Base-by-base conservation (phyloP, 1,140 invertebrate genomes). In the Drosophila parabipectinata region DNA sequence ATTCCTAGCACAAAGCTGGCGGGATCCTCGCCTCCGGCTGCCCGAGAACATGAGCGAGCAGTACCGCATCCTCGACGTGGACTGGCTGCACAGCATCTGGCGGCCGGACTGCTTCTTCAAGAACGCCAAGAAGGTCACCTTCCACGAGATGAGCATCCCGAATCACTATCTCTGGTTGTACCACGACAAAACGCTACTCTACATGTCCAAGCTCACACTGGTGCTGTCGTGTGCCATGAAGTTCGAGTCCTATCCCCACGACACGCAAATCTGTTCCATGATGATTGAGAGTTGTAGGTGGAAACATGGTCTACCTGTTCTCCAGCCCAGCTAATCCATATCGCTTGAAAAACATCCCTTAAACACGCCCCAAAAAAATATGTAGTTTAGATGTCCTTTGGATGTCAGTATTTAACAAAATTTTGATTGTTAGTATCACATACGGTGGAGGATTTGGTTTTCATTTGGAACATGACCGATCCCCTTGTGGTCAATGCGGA, bases 11-110 rank as follows among this genome's bases (percentile, higher is more conserved):
- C 97, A 98, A 94, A 97, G 96, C 82, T 98, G 97, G 97, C 93
- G 97, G 24, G 97, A 98, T 93, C 96, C 96, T 63, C 94, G 97
- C 58, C 93, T 98, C 39, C 94, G 96, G 60, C 92, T 97, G 58
- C 97, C 97, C 30, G 96, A 97, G 91, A 97, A 98, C 91, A 98
- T 98, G 97, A 97, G 96, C 61, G 96, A 97, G 90, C 96, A 97
- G 79, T 98, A 98, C 92, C 93, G 97, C 61, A 97, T 98, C 83
- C 93, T 98, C 55, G 96, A 97, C 90, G 97, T 98, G 18, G 96
- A 96, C 76, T 98, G 97, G 97, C 92, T 98, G 75, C 96, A 97
- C 92, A 96, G 95, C 90, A 98, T 98, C 91, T 98, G 97, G 97
- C 94, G 97, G 58, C 97, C 97, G 0, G 97, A 98, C 92, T 97